These are phyloP conservation scores for Sinhomidia bicolor DNA, from an alignment of 2,888 invertebrate genomes.

Conservation along the genomic window DNA sequence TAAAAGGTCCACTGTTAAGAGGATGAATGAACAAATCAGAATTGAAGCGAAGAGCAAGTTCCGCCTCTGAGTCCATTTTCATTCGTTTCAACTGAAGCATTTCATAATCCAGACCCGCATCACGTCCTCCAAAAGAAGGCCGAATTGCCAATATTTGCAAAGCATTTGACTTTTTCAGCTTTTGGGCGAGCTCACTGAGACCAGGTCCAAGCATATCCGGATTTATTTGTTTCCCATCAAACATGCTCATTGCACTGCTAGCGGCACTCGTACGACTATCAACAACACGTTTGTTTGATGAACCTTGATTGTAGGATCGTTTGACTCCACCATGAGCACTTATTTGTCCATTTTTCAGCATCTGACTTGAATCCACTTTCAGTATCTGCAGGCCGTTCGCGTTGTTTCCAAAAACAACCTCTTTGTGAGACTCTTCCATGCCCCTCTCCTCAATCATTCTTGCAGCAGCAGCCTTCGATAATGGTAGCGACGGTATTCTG, in stretches of 20 bases:
- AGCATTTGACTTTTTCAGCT: constrained; percentile 78
- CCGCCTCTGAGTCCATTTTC: constrained; percentile 60
- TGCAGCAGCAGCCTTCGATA: constrained; percentile 35
- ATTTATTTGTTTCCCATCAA: constrained; percentile 52
- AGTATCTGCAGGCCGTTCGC: constrained; percentile 75
- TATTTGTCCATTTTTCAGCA: constrained; percentile 67
- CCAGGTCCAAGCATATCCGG: constrained; percentile 77
- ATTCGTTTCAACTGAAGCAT: constrained; percentile 59
- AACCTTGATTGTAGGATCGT: constrained; percentile 57
- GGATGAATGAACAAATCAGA: constrained; percentile 63
- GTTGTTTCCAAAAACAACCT: constrained; percentile 64
- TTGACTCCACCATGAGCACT: constrained; percentile 51
- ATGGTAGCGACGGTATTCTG: constrained; percentile 40
- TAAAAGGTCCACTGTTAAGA: constrained; percentile 60
- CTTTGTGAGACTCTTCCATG: constrained; percentile 30
- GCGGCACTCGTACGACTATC: constrained; percentile 44
- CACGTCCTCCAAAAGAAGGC: constrained; percentile 57
- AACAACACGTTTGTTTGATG: constrained; percentile 41
- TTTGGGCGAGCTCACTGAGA: constrained; percentile 78
- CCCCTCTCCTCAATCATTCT: constrained; percentile 65
- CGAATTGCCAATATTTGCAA: constrained; percentile 79
- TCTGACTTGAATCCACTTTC: constrained; percentile 73
- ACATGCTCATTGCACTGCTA: constrained; percentile 41
- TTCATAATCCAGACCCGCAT: constrained; percentile 49
- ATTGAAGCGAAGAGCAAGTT: constrained; percentile 7